Conservation (phyloP, 2,888 invertebrate genomes). For the Branchipolynoe longqiensis region DNA sequence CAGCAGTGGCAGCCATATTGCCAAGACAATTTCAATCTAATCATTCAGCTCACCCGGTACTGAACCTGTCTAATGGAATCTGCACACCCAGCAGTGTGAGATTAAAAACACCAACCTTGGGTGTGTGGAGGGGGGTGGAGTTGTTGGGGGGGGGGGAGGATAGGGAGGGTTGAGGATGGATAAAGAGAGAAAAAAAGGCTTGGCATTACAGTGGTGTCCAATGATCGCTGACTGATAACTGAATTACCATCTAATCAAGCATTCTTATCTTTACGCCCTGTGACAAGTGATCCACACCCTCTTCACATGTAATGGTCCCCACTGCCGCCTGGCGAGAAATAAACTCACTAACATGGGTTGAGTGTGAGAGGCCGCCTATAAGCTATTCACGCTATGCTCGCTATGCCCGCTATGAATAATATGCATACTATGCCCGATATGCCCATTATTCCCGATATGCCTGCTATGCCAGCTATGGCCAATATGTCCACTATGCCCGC, state of each 20-base stretch:
- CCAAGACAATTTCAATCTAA: conserved; percentile 10
- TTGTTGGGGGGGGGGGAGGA: no score
- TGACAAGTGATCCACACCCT: conserved; percentile 38
- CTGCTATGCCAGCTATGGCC: no score
- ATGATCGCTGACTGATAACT: conserved; percentile 35
- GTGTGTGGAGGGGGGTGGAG: background rate
- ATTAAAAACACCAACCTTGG: no score
- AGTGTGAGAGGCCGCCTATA: no score
- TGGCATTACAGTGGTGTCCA: conserved; percentile 27
- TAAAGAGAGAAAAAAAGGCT: conserved; percentile 16
- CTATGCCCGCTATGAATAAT: no score
- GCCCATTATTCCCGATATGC: no score
- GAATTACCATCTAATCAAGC: conserved; percentile 43
- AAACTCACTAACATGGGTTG: no score
- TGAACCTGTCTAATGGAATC: conserved; percentile 28
- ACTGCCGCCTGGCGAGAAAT: no score
- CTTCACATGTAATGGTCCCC: background rate
- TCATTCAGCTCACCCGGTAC: background rate
- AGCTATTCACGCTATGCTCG: no score
- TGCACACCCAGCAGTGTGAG: background rate
- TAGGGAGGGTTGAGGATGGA: no score
- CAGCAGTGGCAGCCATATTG: background rate
- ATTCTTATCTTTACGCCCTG: conserved; percentile 27
- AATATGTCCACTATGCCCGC: no score
- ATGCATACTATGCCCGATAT: no score